Evolutionary conservation across 2,888 invertebrate species (phyloP), one percentile per base, ranked within the genome.

Genomic region (Drosophila austrosaltans): DNA sequence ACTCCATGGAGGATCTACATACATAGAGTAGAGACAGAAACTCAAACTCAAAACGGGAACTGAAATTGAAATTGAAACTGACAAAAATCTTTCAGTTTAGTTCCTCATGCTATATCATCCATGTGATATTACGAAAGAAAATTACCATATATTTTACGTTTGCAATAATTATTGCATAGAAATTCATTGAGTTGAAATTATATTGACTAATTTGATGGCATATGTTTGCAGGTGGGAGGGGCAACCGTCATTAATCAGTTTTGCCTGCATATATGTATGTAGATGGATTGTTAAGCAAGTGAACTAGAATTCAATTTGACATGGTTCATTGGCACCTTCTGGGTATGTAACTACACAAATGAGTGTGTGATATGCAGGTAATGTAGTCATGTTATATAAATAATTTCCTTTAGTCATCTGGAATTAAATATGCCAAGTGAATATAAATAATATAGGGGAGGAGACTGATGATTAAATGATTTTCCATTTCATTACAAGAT

Each of bases 171-270:
- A 16, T 42, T 72, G 60, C 66, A 77, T 87, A 66, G 65, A 63
- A 87, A 81, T 84, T 75, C 79, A 87, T 81, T 84, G 77, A 84
- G 87, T 73, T 70, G 80, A 87, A 82, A 82, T 85, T 66, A 71
- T 75, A 53, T 67, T 82, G 85, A 90, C 83, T 87, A 81, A 90
- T 90, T 76, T 57, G 20, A 32, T 30, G 16, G 16, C 16, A 32
- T n/a, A 2, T 16, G 54, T 10, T 8, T 48, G n/a, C 7, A 56
- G 12, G 3, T 5, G 30, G 30, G 5, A 30, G 12, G 36, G 56
- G 36, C 12, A 22, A 20, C 1, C 0, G 53, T n/a, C 66, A 89
- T 89, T 81, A 79, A 78, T 82, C 78, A 60, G 32, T 74, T 73
- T 30, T 32, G 48, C 61, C 58, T 42, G 36, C 72, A 71, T 53